Evolutionary conservation across 2,888 invertebrate species (phyloP).

Genomic region (Trachelus troglodyta): DNA sequence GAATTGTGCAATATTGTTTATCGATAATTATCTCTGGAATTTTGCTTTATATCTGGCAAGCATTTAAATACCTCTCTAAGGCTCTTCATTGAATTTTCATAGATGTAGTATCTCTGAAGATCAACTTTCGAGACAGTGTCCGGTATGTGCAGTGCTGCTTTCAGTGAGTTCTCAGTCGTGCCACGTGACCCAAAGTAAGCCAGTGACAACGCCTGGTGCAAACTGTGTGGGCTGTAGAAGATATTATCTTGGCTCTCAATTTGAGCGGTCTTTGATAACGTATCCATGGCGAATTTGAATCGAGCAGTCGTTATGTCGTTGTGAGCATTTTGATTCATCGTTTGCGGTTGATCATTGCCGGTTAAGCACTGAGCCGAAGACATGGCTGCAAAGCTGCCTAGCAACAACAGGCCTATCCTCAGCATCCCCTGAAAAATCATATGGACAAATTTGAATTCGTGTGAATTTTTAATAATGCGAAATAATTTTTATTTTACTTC

Average conservation of each 20-base stretch:
- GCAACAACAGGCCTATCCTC: conserved; percentile 29
- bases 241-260: conserved; percentile 79
- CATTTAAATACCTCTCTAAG: conserved; percentile 24
- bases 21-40: too few relatives aligned
- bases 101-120: conserved; percentile 78
- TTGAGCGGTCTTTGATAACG: conserved; percentile 76
- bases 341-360: conserved; percentile 61
- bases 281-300: conserved; percentile 77
- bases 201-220: conserved; percentile 82
- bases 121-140: conserved; percentile 75
- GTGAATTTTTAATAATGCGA: background rate
- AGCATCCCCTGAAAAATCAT: conserved; percentile 35
- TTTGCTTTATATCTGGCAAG: background rate
- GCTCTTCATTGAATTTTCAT: conserved; percentile 74
- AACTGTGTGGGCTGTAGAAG: conserved; percentile 90
- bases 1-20: background rate
- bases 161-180: conserved; percentile 76
- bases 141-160: conserved; percentile 73
- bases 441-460: background rate
- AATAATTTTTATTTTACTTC: background rate
- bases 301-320: conserved; percentile 71
- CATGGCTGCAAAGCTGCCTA: conserved; percentile 24
- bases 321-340: conserved; percentile 52
- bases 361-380: conserved; percentile 66
- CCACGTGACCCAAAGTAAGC: conserved; percentile 83